Percentiles rank a stretch among this genome's conserved stretches.
These are phyloP conservation scores for Drosophila simulans DNA, from an alignment of 1,140 invertebrate species.

Conservation along the genomic window DNA sequence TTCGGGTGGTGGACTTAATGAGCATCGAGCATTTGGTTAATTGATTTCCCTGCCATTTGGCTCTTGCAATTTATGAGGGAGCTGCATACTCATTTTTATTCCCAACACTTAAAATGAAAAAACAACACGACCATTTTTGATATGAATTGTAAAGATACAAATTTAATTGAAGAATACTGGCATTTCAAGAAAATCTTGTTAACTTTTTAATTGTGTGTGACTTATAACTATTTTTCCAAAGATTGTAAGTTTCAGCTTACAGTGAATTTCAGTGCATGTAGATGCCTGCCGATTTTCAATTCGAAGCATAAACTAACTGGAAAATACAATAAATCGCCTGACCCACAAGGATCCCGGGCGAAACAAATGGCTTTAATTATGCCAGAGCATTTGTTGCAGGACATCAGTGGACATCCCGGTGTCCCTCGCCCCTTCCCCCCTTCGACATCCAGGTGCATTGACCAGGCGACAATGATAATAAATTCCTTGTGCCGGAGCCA, in stretches of 20 bases:
- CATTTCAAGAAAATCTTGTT: too few relatives aligned
- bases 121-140: neutral
- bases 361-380: constrained; percentile 81
- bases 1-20: constrained; percentile 28
- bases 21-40: constrained; percentile 48
- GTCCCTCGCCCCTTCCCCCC: neutral
- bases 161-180: too few relatives aligned
- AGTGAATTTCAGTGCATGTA: neutral
- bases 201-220: too few relatives aligned
- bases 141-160: too few relatives aligned
- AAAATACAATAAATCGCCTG: constrained; percentile 74
- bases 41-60: constrained; percentile 32
- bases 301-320: constrained; percentile 64
- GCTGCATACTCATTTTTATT: constrained; percentile 3
- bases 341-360: constrained; percentile 50
- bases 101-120: constrained; percentile 1
- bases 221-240: neutral
- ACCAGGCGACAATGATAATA: constrained; percentile 73
- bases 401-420: constrained; percentile 24
- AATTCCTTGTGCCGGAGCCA: constrained; percentile 48
- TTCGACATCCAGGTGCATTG: constrained; percentile 62
- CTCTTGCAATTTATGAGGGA: constrained; percentile 20
- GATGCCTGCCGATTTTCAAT: constrained; percentile 50
- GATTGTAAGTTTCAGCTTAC: too few relatives aligned
- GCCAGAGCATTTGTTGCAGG: constrained; percentile 52